Evolutionary conservation across 1,140 invertebrate species (phyloP).

Genomic region (Drosophila quadrilineata): DNA sequence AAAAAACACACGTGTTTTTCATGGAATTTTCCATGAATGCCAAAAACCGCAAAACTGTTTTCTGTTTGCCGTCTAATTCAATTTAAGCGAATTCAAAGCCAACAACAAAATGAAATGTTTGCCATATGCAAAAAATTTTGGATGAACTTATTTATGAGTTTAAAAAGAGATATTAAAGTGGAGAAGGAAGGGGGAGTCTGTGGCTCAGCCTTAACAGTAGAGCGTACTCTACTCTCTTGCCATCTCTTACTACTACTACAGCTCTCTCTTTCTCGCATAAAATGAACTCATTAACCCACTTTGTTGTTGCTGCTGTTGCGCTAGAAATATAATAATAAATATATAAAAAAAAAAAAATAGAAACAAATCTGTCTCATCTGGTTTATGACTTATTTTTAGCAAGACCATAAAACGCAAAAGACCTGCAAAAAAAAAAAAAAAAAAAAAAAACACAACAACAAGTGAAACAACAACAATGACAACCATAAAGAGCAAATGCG

Average conservation of each 20-base stretch:
- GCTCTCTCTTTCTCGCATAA: background rate
- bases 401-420: conserved; percentile 28
- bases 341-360: conserved; percentile 19
- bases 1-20: no score
- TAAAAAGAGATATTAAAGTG: no score
- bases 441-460: conserved; percentile 1
- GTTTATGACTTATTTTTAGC: conserved; percentile 54
- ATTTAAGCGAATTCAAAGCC: background rate
- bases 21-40: conserved; percentile 7
- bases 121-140: no score
- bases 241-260: background rate
- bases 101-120: conserved; percentile 6
- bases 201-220: conserved; percentile 15
- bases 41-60: conserved; percentile 33
- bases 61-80: conserved; percentile 25
- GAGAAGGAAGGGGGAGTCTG: no score
- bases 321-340: conserved; percentile 38
- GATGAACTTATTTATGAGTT: no score
- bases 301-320: conserved; percentile 36
- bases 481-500: conserved; percentile 9
- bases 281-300: conserved; percentile 73
- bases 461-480: conserved; percentile 1
- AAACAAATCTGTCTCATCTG: conserved; percentile 59
- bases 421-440: conserved; percentile 3
- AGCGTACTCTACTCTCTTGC: no score